These are phyloP conservation scores for Patella caerulea DNA, from an alignment of 2,888 invertebrate genomes.

Conservation along the genomic window DNA sequence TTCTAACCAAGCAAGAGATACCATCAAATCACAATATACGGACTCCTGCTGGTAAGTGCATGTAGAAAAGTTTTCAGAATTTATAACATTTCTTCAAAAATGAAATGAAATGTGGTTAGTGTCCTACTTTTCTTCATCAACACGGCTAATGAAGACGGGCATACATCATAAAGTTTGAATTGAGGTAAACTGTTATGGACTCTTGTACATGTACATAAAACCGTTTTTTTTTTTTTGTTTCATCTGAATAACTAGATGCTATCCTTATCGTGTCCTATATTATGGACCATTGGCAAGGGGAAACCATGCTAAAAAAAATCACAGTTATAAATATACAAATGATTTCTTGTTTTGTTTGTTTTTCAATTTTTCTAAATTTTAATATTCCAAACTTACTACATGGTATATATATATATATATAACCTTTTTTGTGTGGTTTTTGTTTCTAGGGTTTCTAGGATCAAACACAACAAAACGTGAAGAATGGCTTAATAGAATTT, in stretches of 20 bases:
- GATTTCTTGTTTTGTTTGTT: slow-evolving; percentile 11
- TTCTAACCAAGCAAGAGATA: too few relatives aligned
- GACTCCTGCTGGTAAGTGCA: too few relatives aligned
- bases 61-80: too few relatives aligned
- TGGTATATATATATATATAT: not conserved
- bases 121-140: not conserved
- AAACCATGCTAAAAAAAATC: not conserved
- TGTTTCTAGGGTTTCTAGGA: slow-evolving; percentile 23
- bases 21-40: too few relatives aligned
- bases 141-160: too few relatives aligned
- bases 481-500: slow-evolving; percentile 27
- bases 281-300: not conserved
- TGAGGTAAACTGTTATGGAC: too few relatives aligned
- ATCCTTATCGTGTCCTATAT: not conserved
- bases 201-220: not conserved
- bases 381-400: not conserved
- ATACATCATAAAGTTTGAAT: too few relatives aligned
- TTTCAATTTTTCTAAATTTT: not conserved
- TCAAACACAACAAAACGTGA: slow-evolving; percentile 19
- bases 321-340: not conserved
- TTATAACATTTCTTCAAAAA: too few relatives aligned
- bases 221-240: not conserved
- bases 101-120: too few relatives aligned
- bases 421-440: not conserved
- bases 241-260: not conserved